phyloP scores from a whole-genome alignment of 37 sponge, comb jelly and placozoan genomes.

The Aphrocallistes beatrix region DNA sequence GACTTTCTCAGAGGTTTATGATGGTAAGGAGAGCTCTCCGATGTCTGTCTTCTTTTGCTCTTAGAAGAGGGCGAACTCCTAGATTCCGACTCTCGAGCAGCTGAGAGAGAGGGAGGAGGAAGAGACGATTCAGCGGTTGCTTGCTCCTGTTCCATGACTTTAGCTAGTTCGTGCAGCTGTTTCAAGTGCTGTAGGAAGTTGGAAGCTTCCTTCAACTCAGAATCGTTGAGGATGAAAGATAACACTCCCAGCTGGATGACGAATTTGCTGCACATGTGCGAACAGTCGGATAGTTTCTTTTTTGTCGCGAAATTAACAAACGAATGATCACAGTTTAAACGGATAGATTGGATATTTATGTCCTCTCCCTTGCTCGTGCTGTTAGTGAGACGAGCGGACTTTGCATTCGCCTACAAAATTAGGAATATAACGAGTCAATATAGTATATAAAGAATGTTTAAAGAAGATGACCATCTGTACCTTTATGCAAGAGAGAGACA shows the following conservation, averaged over 20 bases:
- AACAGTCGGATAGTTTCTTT: constrained; percentile 34
- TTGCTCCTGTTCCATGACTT: constrained; percentile 20
- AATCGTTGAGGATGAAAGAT: constrained; percentile 60
- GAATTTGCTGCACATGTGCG: constrained; percentile 29
- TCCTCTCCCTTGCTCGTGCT: constrained; percentile 19
- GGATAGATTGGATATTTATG: background rate
- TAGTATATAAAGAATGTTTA: background rate
- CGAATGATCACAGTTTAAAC: background rate
- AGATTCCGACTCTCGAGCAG: background rate
- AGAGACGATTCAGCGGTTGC: background rate
- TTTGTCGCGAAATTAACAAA: background rate
- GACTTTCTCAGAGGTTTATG: background rate
- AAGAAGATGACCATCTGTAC: background rate
- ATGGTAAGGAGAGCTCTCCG: background rate
- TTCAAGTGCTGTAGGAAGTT: constrained; percentile 44
- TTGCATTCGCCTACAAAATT: background rate
- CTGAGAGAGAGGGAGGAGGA: background rate
- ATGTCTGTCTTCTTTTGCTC: background rate
- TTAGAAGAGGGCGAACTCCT: background rate
- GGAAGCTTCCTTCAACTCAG: constrained; percentile 55
- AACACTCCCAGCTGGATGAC: constrained; percentile 46
- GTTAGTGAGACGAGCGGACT: background rate
- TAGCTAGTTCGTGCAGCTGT: constrained; percentile 33
- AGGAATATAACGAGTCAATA: background rate
- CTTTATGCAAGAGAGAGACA: background rate